Percentiles rank a stretch among this genome's conserved stretches.
Conservation (phyloP, 2,113 vertebrate genomes). For the Perca flavescens region DNA sequence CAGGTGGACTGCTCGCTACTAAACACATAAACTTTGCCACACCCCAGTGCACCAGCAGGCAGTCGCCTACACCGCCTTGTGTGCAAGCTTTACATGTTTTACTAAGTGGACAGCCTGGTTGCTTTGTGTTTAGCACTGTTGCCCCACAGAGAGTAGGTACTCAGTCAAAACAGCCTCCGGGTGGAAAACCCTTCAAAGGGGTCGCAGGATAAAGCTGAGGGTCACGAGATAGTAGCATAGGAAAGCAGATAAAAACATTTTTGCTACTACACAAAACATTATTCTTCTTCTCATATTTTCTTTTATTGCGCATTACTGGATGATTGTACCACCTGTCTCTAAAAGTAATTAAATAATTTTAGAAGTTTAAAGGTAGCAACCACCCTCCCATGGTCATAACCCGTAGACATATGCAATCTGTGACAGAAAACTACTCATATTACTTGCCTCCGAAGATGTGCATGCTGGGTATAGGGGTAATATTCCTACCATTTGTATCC, state of each 20-base stretch:
- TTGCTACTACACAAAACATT: neutral
- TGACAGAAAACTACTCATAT: neutral
- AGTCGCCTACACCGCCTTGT: neutral
- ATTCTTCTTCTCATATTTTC: neutral
- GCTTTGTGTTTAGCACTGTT: conserved; percentile 17
- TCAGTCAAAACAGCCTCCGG: neutral
- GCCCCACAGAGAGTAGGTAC: neutral
- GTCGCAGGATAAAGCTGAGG: neutral
- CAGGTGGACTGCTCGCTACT: conserved; percentile 7
- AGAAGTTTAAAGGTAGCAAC: neutral
- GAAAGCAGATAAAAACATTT: neutral
- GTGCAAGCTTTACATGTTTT: conserved; percentile 14
- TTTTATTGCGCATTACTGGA: neutral
- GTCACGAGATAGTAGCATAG: neutral
- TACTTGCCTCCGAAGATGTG: neutral
- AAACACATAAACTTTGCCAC: conserved; percentile 1
- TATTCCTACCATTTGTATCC: neutral
- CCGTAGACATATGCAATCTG: neutral
- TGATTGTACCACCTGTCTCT: too few species aligned
- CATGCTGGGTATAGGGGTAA: neutral
- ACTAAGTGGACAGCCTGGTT: conserved; percentile 20
- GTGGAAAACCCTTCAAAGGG: neutral
- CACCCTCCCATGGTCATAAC: neutral
- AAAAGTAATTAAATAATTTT: neutral
- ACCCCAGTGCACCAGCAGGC: neutral